Conservation (phyloP, 2,888 invertebrate genomes). For the Onthophagus sagittarius region DNA sequence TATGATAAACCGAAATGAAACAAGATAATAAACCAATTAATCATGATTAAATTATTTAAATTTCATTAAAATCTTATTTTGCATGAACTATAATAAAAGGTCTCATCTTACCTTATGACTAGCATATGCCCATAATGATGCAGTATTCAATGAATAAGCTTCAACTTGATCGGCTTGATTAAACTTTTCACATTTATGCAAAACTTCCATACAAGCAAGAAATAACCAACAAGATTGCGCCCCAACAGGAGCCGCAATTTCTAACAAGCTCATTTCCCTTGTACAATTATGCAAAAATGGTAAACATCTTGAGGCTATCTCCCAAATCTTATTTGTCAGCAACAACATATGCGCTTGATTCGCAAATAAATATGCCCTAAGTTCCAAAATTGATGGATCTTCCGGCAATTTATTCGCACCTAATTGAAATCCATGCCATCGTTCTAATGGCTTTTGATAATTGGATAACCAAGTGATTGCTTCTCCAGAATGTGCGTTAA, state of each 20-base stretch:
- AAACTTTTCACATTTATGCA: conserved; percentile 73
- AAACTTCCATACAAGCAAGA: conserved; percentile 79
- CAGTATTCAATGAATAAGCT: conserved; percentile 79
- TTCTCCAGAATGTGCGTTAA: conserved; percentile 87
- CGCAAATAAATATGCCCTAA: conserved; percentile 90
- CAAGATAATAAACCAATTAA: no score
- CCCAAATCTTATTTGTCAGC: conserved; percentile 71
- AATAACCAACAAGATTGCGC: conserved; percentile 91
- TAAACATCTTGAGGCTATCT: conserved; percentile 83
- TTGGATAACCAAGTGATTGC: conserved; percentile 78
- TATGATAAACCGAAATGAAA: no score
- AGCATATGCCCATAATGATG: conserved; percentile 82
- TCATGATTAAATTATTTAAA: no score
- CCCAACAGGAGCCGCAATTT: conserved; percentile 75
- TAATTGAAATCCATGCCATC: conserved; percentile 79
- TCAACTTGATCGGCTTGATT: conserved; percentile 65
- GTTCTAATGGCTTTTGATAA: conserved; percentile 74
- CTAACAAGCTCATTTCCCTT: conserved; percentile 77
- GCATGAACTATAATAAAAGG: background rate
- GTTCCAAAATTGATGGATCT: conserved; percentile 73
- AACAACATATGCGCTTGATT: conserved; percentile 85
- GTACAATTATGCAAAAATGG: conserved; percentile 87
- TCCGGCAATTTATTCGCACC: conserved; percentile 62
- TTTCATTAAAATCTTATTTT: no score
- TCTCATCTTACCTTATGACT: conserved; percentile 55